Evolutionary conservation across 2,888 invertebrate species (phyloP).

Genomic region (Anthophora plumipes): DNA sequence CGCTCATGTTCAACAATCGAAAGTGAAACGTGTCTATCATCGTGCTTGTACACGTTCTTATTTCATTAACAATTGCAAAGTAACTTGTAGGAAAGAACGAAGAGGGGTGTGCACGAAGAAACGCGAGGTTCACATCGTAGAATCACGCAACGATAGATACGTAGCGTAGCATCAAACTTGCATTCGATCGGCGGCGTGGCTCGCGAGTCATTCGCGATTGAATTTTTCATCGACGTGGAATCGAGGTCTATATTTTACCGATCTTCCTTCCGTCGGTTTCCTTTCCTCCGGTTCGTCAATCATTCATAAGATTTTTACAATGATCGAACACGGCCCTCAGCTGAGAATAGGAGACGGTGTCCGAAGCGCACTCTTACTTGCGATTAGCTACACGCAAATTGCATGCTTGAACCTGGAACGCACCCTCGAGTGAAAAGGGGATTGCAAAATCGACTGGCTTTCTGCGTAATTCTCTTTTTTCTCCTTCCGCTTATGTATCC

Average conservation of each 20-base stretch:
- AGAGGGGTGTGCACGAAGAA: slow-evolving; percentile 25
- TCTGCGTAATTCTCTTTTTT: background rate
- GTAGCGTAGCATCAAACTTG: slow-evolving; percentile 58
- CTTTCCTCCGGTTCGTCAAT: slow-evolving; percentile 52
- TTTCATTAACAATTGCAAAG: slow-evolving; percentile 7
- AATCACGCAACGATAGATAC: slow-evolving; percentile 65
- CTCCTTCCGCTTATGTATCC: background rate
- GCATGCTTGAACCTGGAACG: slow-evolving; percentile 18
- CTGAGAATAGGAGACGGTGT: slow-evolving; percentile 25
- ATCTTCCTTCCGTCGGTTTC: slow-evolving; percentile 56
- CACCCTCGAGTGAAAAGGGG: slow-evolving; percentile 18
- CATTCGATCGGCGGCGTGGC: slow-evolving; percentile 42
- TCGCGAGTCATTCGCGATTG: slow-evolving; percentile 68
- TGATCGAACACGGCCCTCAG: slow-evolving; percentile 47
- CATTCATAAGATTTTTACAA: slow-evolving; percentile 75
- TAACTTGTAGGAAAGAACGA: background rate
- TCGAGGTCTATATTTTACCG: slow-evolving; percentile 46
- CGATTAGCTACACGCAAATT: slow-evolving; percentile 61
- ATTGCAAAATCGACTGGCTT: slow-evolving; percentile 10
- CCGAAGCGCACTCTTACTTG: slow-evolving; percentile 50
- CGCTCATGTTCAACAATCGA: no score
- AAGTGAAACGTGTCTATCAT: background rate
- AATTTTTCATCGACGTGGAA: slow-evolving; percentile 73
- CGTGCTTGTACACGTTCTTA: background rate
- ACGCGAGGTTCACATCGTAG: slow-evolving; percentile 29